These are phyloP conservation scores for Chiridota heheva DNA, from an alignment of 35 echinoderm and acorn worm species.

Conservation along the genomic window DNA sequence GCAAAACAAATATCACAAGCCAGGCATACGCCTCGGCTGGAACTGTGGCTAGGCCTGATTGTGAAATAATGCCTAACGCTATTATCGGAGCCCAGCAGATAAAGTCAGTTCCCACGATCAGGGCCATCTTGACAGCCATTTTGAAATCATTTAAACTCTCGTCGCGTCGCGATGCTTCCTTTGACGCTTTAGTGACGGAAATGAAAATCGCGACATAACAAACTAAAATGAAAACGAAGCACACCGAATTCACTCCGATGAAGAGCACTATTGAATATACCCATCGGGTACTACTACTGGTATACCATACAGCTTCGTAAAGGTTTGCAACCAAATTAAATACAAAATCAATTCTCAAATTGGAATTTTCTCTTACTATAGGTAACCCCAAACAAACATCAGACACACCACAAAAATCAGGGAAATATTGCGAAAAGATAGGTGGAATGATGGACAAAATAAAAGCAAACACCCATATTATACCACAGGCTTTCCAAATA, in stretches of 20 bases:
- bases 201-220: conserved; percentile 58
- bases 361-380: conserved; percentile 24
- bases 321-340: not conserved
- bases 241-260: conserved; percentile 46
- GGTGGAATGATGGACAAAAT: conserved; percentile 33
- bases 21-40: conserved; percentile 20
- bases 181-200: conserved; percentile 12
- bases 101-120: conserved; percentile 30
- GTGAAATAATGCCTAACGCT: conserved; percentile 10
- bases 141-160: conserved; percentile 25
- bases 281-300: conserved; percentile 47
- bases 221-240: conserved; percentile 34
- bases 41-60: conserved; percentile 12
- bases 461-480: conserved; percentile 11
- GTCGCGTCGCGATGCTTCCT: not conserved
- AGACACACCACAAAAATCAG: conserved; percentile 49
- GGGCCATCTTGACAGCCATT: conserved; percentile 46
- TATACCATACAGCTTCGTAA: not conserved
- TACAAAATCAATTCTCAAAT: conserved; percentile 5
- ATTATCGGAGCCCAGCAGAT: conserved; percentile 41
- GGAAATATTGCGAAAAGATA: conserved; percentile 9
- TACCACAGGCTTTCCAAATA: not conserved
- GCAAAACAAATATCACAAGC: too few species aligned
- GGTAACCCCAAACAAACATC: conserved; percentile 62
- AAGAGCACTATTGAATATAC: too few species aligned